phyloP scores from a whole-genome alignment of 2,888 invertebrate species.

The Operophtera brumata region DNA sequence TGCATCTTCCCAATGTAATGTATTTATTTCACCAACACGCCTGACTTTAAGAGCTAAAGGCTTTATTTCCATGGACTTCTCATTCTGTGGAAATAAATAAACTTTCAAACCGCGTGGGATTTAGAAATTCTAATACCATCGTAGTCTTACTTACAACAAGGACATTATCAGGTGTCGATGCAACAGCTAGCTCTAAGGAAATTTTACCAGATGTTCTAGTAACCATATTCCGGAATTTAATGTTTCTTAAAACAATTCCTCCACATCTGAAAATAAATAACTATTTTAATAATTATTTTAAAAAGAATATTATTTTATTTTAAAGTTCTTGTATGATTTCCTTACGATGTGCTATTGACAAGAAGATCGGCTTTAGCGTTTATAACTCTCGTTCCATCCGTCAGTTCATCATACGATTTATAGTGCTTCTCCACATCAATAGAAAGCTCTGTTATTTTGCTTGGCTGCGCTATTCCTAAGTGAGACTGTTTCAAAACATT shows the following conservation, averaged over 20 bases:
- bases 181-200: neutral
- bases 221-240: slow-evolving; percentile 42
- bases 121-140: neutral
- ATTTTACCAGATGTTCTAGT: slow-evolving; percentile 32
- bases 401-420: slow-evolving; percentile 4
- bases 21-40: slow-evolving; percentile 6
- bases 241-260: slow-evolving; percentile 45
- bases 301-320: no score
- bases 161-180: neutral
- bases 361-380: slow-evolving; percentile 34
- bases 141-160: neutral
- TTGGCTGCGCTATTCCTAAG: slow-evolving; percentile 82
- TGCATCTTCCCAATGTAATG: slow-evolving; percentile 6
- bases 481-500: slow-evolving; percentile 81
- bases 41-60: slow-evolving; percentile 1
- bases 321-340: neutral
- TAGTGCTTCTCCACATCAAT: slow-evolving; percentile 40
- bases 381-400: slow-evolving; percentile 17
- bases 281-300: neutral
- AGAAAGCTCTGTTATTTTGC: slow-evolving; percentile 42
- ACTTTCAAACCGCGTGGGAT: neutral
- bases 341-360: slow-evolving; percentile 40
- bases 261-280: slow-evolving; percentile 45
- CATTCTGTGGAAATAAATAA: neutral
- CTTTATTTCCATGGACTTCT: neutral